phyloP scores from a whole-genome alignment of 2,888 invertebrate species.

The Marronus borbonicus region DNA sequence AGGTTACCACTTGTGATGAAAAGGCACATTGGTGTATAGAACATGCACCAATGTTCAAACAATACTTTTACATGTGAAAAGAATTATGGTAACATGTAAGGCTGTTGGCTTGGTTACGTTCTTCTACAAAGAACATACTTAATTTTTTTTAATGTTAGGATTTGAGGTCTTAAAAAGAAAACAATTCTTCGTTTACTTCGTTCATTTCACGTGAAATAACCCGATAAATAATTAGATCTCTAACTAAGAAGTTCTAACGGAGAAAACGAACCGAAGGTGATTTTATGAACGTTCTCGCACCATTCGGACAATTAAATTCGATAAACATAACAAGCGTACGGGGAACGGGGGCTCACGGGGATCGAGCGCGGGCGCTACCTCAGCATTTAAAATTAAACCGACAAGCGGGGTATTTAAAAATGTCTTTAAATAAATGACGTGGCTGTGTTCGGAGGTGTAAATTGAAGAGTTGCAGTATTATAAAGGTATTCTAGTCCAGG shows the following conservation, averaged over 20 bases:
- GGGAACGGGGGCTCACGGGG: background rate
- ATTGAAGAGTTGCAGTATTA: conserved; percentile 61
- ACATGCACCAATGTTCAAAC: too few species aligned
- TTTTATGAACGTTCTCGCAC: background rate
- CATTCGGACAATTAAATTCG: conserved; percentile 15
- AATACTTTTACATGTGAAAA: too few species aligned
- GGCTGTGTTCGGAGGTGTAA: conserved; percentile 59
- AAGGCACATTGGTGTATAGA: too few species aligned
- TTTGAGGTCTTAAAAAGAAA: too few species aligned
- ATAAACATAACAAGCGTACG: background rate
- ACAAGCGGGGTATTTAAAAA: conserved; percentile 51
- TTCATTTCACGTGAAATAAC: too few species aligned
- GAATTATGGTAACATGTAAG: too few species aligned
- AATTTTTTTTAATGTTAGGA: too few species aligned
- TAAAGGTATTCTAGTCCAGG: conserved; percentile 59
- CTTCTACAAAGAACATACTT: too few species aligned
- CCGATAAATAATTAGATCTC: too few species aligned
- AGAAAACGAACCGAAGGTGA: background rate
- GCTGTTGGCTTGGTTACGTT: too few species aligned
- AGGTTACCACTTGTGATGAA: too few species aligned
- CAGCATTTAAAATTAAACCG: conserved; percentile 47
- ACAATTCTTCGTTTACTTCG: too few species aligned
- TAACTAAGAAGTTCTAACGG: background rate
- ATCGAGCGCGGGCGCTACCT: background rate
- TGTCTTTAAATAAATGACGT: conserved; percentile 56